phyloP scores from a whole-genome alignment of 1,140 invertebrate species.

The Carposina sasakii region DNA sequence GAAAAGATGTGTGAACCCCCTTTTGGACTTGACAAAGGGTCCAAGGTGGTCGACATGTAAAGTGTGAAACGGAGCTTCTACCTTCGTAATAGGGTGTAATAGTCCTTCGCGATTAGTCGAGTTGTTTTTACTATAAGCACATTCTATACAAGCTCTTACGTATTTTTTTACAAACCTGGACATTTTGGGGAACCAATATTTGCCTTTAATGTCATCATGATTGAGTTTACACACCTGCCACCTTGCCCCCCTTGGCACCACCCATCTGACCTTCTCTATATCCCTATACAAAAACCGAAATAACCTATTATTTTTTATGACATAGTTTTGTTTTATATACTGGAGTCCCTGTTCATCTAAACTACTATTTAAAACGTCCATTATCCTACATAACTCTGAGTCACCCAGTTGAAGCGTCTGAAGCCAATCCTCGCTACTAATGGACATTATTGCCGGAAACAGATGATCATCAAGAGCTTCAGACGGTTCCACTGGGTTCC shows the following conservation, averaged over 20 bases:
- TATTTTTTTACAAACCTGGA: constrained; percentile 27
- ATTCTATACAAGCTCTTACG: constrained; percentile 5
- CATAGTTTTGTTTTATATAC: constrained; percentile 25
- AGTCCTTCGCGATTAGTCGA: neutral
- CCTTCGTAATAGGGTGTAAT: neutral
- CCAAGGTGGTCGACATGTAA: neutral
- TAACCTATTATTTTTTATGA: constrained; percentile 17
- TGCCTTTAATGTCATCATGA: constrained; percentile 27
- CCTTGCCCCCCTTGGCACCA: constrained; percentile 18
- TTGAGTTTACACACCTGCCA: constrained; percentile 22
- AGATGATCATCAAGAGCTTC: neutral
- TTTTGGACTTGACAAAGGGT: neutral
- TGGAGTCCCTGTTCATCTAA: constrained; percentile 14
- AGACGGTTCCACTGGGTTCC: constrained; percentile 19
- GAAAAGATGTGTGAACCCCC: neutral
- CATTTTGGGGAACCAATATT: constrained; percentile 31
- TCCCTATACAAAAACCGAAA: constrained; percentile 6
- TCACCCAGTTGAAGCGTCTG: constrained; percentile 18
- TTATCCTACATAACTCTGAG: constrained; percentile 10
- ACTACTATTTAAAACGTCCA: constrained; percentile 22
- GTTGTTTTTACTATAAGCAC: neutral
- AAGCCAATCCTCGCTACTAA: constrained; percentile 22
- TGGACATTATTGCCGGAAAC: constrained; percentile 3
- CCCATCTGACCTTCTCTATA: constrained; percentile 9
- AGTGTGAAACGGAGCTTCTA: neutral